Evolutionary conservation across 30 jellyfish, hydroid and myxozoan genomes (phyloP).

Genomic region (Pelagia noctiluca): DNA sequence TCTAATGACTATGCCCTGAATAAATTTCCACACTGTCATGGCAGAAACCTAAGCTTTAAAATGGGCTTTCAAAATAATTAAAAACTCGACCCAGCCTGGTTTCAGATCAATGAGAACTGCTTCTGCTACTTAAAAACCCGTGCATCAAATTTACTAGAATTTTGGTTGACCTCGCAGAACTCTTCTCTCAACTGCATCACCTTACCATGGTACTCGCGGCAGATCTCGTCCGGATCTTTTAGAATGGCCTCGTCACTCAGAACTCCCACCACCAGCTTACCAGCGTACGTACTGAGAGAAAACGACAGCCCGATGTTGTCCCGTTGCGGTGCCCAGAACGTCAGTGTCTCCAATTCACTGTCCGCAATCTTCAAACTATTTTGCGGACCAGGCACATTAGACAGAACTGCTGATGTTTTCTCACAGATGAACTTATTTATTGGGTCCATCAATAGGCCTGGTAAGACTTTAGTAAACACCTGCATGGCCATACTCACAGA

Average conservation of each 20-base stretch:
- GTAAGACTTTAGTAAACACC: slow-evolving; percentile 59
- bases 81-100: too few relatives aligned
- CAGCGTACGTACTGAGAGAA: slow-evolving; percentile 72
- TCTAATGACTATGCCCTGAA: too few relatives aligned
- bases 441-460: slow-evolving; percentile 55
- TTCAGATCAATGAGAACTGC: too few relatives aligned
- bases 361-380: slow-evolving; percentile 53
- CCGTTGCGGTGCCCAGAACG: slow-evolving; percentile 94
- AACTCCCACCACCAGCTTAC: slow-evolving; percentile 69
- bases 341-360: slow-evolving; percentile 55
- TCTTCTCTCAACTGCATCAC: slow-evolving; percentile 32
- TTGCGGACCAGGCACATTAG: slow-evolving; percentile 92
- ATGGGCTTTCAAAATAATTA: too few relatives aligned
- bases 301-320: slow-evolving; percentile 82
- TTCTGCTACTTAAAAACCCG: too few relatives aligned
- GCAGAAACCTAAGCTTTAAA: too few relatives aligned
- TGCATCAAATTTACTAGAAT: background rate
- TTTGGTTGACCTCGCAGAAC: slow-evolving; percentile 11
- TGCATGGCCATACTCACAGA: slow-evolving; percentile 54
- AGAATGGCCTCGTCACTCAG: slow-evolving; percentile 62
- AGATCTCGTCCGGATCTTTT: slow-evolving; percentile 69
- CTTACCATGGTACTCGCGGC: slow-evolving; percentile 50
- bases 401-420: slow-evolving; percentile 80
- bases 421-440: slow-evolving; percentile 63
- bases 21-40: too few relatives aligned